Evolutionary conservation across 2,888 invertebrate genomes (phyloP).

Genomic region (Drosophila monieri): DNA sequence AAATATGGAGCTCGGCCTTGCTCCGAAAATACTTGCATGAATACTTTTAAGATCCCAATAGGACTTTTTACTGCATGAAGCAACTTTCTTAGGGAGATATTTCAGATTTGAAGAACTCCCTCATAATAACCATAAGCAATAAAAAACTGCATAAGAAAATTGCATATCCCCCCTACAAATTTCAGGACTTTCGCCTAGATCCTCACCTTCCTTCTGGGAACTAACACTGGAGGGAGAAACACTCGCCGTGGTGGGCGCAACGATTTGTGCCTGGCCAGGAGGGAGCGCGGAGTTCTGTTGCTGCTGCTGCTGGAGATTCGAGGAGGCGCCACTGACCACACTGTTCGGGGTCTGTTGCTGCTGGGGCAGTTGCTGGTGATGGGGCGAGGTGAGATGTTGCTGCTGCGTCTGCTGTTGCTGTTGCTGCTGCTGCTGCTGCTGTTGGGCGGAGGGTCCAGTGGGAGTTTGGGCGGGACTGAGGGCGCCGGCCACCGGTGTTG

Average conservation of each 20-base stretch:
- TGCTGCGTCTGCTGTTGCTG: constrained; percentile 69
- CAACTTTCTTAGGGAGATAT: background rate
- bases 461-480: constrained; percentile 81
- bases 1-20: background rate
- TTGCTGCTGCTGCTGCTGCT: constrained; percentile 69
- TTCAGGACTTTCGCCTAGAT: background rate
- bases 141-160: too few species aligned
- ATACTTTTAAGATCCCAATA: constrained; percentile 6
- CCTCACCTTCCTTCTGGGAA: constrained; percentile 84
- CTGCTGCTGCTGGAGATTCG: constrained; percentile 73
- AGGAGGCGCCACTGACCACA: constrained; percentile 81
- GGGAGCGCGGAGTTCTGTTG: constrained; percentile 83
- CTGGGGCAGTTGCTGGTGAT: constrained; percentile 64
- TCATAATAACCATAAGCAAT: too few species aligned
- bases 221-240: constrained; percentile 86
- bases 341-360: constrained; percentile 78
- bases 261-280: constrained; percentile 84
- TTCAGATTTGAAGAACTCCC: too few species aligned
- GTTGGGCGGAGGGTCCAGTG: constrained; percentile 74
- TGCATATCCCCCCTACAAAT: background rate
- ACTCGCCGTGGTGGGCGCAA: constrained; percentile 86
- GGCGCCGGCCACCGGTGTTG: constrained; percentile 79
- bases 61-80: background rate
- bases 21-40: background rate
- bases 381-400: constrained; percentile 62